These are phyloP conservation scores for Falco punctatus DNA, from an alignment of 2,113 vertebrate species.

Conservation along the genomic window DNA sequence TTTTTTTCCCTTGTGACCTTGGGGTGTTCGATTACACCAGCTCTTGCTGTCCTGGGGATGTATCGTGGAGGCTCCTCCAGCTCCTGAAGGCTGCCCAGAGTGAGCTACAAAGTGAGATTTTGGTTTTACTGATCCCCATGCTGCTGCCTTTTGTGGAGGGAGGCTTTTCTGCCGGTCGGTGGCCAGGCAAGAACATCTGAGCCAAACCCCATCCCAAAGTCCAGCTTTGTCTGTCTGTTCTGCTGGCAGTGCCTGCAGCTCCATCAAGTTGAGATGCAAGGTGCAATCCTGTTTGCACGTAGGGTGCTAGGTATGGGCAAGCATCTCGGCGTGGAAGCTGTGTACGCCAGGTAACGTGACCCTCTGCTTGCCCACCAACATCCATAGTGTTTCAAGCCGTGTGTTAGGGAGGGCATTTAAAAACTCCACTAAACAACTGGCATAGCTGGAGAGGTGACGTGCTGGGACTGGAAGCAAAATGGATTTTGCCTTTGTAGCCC, in stretches of 20 bases:
- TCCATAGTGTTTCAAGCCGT: neutral
- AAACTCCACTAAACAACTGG: neutral
- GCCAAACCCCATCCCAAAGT: neutral
- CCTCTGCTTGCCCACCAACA: neutral
- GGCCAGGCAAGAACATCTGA: neutral
- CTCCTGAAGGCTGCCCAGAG: neutral
- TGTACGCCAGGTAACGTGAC: too few species aligned
- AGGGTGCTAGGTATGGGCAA: neutral
- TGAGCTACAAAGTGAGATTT: neutral
- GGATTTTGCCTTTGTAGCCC: neutral
- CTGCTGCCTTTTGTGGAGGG: neutral
- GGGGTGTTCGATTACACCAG: neutral
- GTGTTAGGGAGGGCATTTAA: neutral
- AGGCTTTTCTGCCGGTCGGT: neutral
- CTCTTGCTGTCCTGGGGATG: neutral
- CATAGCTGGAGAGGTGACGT: neutral
- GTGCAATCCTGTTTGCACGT: rapidly evolving
- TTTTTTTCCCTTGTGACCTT: neutral
- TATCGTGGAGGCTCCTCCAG: neutral
- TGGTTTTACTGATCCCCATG: neutral
- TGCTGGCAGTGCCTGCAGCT: neutral
- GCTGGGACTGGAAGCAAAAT: neutral
- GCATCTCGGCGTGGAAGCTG: rapidly evolving
- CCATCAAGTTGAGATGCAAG: neutral
- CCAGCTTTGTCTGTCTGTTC: neutral